These are phyloP conservation scores for Iguana delicatissima DNA, from an alignment of 2,797 vertebrate species.

Conservation along the genomic window DNA sequence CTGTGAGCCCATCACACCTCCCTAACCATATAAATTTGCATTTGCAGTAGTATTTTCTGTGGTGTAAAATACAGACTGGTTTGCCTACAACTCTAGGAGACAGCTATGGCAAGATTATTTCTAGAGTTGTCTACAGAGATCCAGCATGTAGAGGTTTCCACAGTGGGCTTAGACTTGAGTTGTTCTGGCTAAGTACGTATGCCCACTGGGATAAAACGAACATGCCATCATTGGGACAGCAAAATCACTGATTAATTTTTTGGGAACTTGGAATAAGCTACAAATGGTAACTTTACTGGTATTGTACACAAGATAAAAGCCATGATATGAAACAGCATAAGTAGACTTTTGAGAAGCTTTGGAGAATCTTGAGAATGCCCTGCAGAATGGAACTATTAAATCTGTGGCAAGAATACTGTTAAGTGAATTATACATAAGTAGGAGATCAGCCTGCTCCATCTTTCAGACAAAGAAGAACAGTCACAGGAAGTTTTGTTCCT, in stretches of 20 bases:
- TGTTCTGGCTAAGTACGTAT: neutral
- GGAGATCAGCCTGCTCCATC: neutral
- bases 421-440: neutral
- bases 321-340: neutral
- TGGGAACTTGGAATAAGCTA: neutral
- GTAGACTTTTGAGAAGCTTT: neutral
- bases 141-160: neutral
- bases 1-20: neutral
- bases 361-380: neutral
- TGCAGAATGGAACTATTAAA: neutral
- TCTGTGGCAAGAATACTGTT: neutral
- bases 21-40: neutral
- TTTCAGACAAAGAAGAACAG: neutral
- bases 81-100: neutral
- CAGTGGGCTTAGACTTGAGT: neutral
- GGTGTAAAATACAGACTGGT: neutral
- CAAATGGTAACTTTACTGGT: neutral
- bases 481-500: neutral
- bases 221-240: neutral
- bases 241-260: neutral
- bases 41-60: neutral
- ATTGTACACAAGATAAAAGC: neutral
- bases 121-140: neutral
- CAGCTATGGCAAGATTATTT: neutral
- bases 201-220: neutral